These are phyloP conservation scores for Hippocampus mohnikei DNA, from an alignment of 2,113 vertebrate species.

Conservation along the genomic window DNA sequence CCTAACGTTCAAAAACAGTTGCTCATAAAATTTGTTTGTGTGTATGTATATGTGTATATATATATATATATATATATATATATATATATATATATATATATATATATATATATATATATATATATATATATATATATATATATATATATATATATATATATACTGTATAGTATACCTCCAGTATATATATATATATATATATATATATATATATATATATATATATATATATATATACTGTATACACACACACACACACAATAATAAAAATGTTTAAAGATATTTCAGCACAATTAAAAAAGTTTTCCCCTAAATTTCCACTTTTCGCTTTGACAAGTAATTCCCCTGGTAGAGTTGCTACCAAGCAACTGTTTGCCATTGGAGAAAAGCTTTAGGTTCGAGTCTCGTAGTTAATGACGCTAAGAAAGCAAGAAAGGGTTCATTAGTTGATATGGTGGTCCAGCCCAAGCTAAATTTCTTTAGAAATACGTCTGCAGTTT, in stretches of 20 bases:
- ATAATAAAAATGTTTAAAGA: neutral
- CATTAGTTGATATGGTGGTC: conserved; percentile 51
- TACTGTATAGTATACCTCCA: too few species aligned
- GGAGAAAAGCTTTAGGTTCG: conserved; percentile 41
- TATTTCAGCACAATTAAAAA: conserved; percentile 5
- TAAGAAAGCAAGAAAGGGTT: conserved; percentile 49
- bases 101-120: neutral
- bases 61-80: too few species aligned
- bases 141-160: too few species aligned
- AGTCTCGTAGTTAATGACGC: conserved; percentile 57
- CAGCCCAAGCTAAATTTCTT: conserved; percentile 38
- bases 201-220: too few species aligned
- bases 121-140: too few species aligned
- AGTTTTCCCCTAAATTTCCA: neutral
- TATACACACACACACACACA: neutral
- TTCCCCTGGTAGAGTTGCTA: conserved; percentile 15
- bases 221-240: too few species aligned
- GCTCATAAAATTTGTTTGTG: neutral
- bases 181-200: neutral
- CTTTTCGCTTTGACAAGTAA: conserved; percentile 1
- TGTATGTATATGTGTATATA: too few species aligned
- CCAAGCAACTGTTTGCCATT: conserved; percentile 49
- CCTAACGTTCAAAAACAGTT: conserved; percentile 1
- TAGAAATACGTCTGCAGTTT: conserved; percentile 32
- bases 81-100: too few species aligned